phyloP scores from a whole-genome alignment of 2,888 invertebrate species.

The Drosophila putrida region DNA sequence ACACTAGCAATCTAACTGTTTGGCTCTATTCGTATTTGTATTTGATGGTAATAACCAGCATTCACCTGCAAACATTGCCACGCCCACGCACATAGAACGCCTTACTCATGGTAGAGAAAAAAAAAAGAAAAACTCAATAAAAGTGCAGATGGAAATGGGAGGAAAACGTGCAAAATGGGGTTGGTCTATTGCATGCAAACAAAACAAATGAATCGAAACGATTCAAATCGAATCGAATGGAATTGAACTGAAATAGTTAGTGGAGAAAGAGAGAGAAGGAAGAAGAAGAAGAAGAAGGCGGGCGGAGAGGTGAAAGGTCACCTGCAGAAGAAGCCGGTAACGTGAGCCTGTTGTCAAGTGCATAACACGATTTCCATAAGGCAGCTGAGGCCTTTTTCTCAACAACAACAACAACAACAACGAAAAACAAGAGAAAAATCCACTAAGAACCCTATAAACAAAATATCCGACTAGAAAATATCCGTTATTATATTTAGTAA shows the following conservation, averaged over 20 bases:
- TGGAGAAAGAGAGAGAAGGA: not conserved
- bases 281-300: too few species aligned
- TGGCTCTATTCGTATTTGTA: constrained; percentile 15
- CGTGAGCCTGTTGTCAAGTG: constrained; percentile 37
- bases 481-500: too few species aligned
- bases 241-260: not conserved
- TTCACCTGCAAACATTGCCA: constrained; percentile 37
- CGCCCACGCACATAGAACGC: constrained; percentile 4
- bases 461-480: not conserved
- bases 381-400: constrained; percentile 20
- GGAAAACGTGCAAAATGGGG: not conserved
- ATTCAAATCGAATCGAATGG: constrained; percentile 19
- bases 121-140: constrained; percentile 21
- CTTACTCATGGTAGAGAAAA: not conserved
- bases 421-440: not conserved
- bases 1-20: constrained; percentile 40
- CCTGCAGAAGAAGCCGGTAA: constrained; percentile 17
- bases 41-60: constrained; percentile 45
- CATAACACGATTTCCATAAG: constrained; percentile 47
- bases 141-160: constrained; percentile 7
- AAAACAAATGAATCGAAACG: constrained; percentile 38
- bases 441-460: too few species aligned
- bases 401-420: not conserved
- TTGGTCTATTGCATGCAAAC: constrained; percentile 28
- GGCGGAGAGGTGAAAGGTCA: not conserved